Base-by-base conservation (phyloP, 2,113 vertebrate genomes). In the Xiphias gladius region DNA sequence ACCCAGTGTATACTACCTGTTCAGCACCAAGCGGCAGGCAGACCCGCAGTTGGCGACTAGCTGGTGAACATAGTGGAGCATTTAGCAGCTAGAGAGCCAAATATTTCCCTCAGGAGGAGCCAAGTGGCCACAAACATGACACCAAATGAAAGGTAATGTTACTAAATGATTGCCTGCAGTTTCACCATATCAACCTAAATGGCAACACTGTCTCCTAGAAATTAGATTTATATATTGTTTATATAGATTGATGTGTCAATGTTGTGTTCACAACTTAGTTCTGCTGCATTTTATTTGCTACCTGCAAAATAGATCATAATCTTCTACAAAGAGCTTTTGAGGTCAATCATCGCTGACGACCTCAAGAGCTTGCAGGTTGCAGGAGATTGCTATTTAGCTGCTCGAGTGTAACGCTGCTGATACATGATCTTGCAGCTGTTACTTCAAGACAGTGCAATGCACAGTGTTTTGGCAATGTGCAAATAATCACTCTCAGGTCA, bases 331-430 rank as follows among this genome's bases (percentile, higher is more conserved):
- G 17, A 32, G 28, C 17, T 58, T 61, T 20, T 64, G 28, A 67
- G 41, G 58, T 54, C 37, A 48, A 26, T 62, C 26, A 11, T 59
- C 16, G 50, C 37, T 54, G 22, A 39, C 70, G 66, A 83, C 69
- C 24, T 69, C 14, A 50, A 58, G 35, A 75, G 68, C 62, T 35
- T 35, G 16, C 52, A 39, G 24, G 5, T 54, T 69, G 37, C 22
- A 68, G 50, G 12, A 64, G 14, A 73, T 65, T 66, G 24, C 50
- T 79, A 39, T 70, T 68, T 70, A 58, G 52, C 67, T 41, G 28
- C 70, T 74, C 35, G 63, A 52, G 75, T 74, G 41, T 43, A 74
- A 41, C 75, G 26, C 58, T 76, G 62, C 68, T 67, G 54, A 83
- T 67, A 48, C 22, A 62, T 16, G 37, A 24, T 43, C 63, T 65